phyloP scores from a whole-genome alignment of 2,113 vertebrate species.

The Melanerpes aurifrons region DNA sequence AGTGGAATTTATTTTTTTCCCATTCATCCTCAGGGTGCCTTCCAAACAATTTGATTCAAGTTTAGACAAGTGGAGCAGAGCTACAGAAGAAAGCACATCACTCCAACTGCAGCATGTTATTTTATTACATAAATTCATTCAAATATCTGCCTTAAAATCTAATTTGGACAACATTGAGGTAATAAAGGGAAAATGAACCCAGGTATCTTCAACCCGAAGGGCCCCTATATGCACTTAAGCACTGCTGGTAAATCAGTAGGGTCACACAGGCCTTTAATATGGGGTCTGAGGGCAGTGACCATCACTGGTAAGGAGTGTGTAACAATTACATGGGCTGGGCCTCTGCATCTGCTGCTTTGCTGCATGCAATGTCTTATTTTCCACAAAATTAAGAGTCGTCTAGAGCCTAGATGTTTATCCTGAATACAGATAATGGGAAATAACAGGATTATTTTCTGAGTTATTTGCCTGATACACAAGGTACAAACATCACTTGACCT shows the following conservation, averaged over 20 bases:
- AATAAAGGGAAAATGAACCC: slow-evolving; percentile 1
- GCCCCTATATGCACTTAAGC: not conserved
- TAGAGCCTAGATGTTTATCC: not conserved
- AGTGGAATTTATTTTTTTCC: not conserved
- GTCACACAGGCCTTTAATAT: not conserved
- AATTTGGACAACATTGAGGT: not conserved
- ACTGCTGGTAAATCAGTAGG: rapidly evolving
- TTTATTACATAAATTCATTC: slow-evolving; percentile 29
- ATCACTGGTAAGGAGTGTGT: not conserved
- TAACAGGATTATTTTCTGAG: not conserved
- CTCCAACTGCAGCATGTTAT: not conserved
- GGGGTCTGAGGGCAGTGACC: not conserved
- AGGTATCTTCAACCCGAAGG: not conserved
- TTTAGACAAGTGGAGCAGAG: slow-evolving; percentile 33
- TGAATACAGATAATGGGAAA: not conserved
- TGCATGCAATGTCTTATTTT: not conserved
- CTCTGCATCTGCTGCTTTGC: not conserved
- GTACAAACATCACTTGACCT: not conserved
- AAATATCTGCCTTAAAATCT: slow-evolving; percentile 16
- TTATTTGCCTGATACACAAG: rapidly evolving
- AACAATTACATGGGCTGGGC: rapidly evolving
- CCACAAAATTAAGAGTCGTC: not conserved
- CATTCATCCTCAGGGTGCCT: slow-evolving; percentile 61
- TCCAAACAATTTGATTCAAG: slow-evolving; percentile 51
- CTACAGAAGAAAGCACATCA: slow-evolving; percentile 33